Evolutionary conservation across 2,888 invertebrate species (phyloP).

Genomic region (Pyrrhia umbra): DNA sequence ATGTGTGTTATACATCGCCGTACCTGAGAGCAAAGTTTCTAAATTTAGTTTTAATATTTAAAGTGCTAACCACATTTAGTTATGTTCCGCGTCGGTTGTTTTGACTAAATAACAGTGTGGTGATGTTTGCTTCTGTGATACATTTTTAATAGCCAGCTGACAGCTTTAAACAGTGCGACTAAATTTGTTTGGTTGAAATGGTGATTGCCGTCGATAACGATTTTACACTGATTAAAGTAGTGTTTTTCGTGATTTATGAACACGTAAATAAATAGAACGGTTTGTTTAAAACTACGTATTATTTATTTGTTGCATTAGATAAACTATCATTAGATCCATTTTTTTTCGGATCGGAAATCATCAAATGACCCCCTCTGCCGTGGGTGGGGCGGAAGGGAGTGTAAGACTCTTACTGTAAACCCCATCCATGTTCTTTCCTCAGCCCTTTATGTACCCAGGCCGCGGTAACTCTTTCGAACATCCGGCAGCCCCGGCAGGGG

Average conservation of each 20-base stretch:
- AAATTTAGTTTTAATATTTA: conserved; percentile 49
- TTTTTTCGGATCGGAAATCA: too few species aligned
- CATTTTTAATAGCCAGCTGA: conserved; percentile 42
- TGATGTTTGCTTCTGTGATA: conserved; percentile 23
- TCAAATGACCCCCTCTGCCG: too few species aligned
- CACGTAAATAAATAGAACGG: background rate
- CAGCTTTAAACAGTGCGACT: conserved; percentile 42
- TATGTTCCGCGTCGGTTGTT: conserved; percentile 28
- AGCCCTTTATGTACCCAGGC: too few species aligned
- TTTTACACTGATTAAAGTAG: conserved; percentile 18
- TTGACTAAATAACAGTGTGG: conserved; percentile 38
- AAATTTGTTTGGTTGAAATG: conserved; percentile 36
- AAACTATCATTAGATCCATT: too few species aligned
- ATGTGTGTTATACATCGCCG: conserved; percentile 4
- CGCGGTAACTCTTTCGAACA: too few species aligned
- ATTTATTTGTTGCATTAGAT: background rate
- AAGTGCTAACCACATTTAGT: conserved; percentile 39
- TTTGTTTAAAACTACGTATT: background rate
- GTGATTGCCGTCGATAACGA: conserved; percentile 28
- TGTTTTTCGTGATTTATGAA: conserved; percentile 28
- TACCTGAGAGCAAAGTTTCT: conserved; percentile 44
- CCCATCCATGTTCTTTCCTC: too few species aligned
- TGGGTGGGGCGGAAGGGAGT: too few species aligned
- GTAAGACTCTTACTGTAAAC: too few species aligned
- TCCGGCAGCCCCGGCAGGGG: too few species aligned